Base-by-base conservation (phyloP, 2,797 vertebrate genomes). In the Urocyon cinereoargenteus region DNA sequence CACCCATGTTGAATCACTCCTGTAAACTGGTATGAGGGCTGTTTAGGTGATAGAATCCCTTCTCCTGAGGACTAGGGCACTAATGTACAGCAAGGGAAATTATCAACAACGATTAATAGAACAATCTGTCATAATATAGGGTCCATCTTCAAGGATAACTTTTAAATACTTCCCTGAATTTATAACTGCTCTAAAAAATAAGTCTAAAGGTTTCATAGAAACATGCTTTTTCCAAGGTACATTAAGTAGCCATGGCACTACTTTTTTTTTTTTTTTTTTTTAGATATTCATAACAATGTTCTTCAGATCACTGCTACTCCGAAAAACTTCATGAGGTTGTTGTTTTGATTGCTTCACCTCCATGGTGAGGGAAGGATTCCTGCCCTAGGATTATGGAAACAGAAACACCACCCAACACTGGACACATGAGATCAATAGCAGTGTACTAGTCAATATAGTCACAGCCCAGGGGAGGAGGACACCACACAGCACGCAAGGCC, bases 81-180 rank as follows among this genome's bases (percentile, higher is more conserved):
- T 3, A 94, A 81, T 16, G 16, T 61, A 78, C 4, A 66, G 49
- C 49, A 55, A 95, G 40, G 77, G 21, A 75, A 95, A 85, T 0
- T 12, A 78, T 78, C 55, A 72, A 75, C 16, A 89, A 79, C 57
- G 64, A 85, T 40, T 84, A 78, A 70, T 3, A 72, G 51, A 36
- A 62, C 45, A 66, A 31, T 49, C n/a, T 93, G 53, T 28, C 51
- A 12, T 22, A 81, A 22, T 79, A 84, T 36, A 83, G n/a, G 78
- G 73, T 28, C n/a, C 3, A 61, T 34, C 61, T 75, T 90, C 53
- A 84, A 95, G 66, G 83, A 51, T 86, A 90, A 96, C 49, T 91
- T 93, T 75, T 16, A 94, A 94, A 87, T 28, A 81, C 2, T 85
- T 28, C 24, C 45, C 31, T 45, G n/a, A 90, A 93, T 82, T 85